These are phyloP conservation scores for Aurelia sp. DNA, from an alignment of 30 jellyfish, hydroid and myxozoan species.

Conservation along the genomic window DNA sequence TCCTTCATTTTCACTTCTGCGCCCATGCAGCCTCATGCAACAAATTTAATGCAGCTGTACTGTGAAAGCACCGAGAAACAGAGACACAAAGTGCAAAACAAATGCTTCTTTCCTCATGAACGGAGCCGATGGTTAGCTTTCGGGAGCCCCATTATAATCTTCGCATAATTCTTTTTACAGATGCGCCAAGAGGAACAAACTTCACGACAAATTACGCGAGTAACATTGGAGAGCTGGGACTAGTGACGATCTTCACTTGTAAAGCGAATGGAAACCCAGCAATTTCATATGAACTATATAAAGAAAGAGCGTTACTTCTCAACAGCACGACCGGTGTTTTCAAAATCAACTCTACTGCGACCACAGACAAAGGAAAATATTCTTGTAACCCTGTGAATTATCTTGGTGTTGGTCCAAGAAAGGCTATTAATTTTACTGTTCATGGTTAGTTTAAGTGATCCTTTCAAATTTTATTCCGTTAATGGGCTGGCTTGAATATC, in stretches of 20 bases:
- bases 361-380: conserved; percentile 55
- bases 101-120: no score
- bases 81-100: no score
- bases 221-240: conserved; percentile 40
- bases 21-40: no score
- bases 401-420: conserved; percentile 65
- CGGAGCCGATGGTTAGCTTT: no score
- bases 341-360: conserved; percentile 13
- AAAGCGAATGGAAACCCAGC: conserved; percentile 55
- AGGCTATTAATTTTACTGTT: conserved; percentile 13
- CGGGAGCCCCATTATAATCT: no score
- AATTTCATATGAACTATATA: conserved; percentile 50
- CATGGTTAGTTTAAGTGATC: conserved; percentile 24
- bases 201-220: conserved; percentile 27
- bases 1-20: no score
- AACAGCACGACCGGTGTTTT: conserved; percentile 51
- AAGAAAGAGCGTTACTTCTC: conserved; percentile 31
- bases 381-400: conserved; percentile 62
- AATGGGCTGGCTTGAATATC: no score
- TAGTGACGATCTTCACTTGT: conserved; percentile 49
- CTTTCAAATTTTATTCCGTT: background rate
- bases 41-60: no score
- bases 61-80: no score
- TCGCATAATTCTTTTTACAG: background rate
- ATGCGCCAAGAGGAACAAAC: conserved; percentile 50